A percentile compares a stretch with the other conserved stretches of the same genome.
These are phyloP conservation scores for Laticauda colubrina DNA, from an alignment of 2,113 vertebrate species.

Conservation along the genomic window DNA sequence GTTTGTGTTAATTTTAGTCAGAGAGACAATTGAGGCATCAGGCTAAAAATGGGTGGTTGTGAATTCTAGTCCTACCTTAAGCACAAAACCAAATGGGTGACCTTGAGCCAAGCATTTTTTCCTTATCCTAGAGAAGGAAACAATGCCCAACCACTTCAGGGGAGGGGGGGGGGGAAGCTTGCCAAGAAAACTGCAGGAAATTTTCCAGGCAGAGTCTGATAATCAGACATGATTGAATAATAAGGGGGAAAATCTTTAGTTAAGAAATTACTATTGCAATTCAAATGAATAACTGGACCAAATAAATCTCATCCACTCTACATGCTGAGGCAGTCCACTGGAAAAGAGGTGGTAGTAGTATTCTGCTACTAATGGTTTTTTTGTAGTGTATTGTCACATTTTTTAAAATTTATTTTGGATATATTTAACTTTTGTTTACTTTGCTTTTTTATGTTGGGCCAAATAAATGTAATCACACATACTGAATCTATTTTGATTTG, in stretches of 20 bases:
- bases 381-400: neutral
- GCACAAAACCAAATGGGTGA: neutral
- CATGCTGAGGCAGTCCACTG: neutral
- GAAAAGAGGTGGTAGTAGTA: neutral
- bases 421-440: neutral
- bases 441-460: neutral
- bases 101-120: neutral
- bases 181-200: neutral
- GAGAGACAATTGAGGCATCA: neutral
- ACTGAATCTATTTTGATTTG: neutral
- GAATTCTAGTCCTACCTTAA: neutral
- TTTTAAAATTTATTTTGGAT: neutral
- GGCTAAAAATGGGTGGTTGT: neutral
- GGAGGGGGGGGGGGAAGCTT: neutral
- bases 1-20: neutral
- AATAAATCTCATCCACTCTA: neutral
- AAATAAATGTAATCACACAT: neutral
- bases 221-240: neutral
- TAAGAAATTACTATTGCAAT: neutral
- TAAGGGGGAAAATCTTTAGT: neutral
- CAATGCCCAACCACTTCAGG: neutral
- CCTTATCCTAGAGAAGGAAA: neutral
- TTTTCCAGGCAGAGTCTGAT: neutral
- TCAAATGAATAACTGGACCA: neutral
- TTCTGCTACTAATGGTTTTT: neutral